phyloP scores from a whole-genome alignment of 2,888 invertebrate species.

The Rhabditoides inermis region DNA sequence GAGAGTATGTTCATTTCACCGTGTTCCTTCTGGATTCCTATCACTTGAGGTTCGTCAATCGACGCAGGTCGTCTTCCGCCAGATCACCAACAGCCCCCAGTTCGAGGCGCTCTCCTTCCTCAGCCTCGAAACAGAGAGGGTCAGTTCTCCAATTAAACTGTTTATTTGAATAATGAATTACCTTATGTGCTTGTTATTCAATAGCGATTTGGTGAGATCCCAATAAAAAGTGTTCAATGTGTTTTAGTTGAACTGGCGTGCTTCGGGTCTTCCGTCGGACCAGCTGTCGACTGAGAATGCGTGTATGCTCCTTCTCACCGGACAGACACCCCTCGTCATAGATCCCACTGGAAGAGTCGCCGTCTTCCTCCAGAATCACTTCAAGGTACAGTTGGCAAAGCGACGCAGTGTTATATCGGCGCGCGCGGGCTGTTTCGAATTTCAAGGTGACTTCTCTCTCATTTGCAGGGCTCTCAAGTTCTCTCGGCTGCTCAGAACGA shows the following conservation, averaged over 20 bases:
- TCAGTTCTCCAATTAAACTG: not conserved
- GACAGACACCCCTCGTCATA: slow-evolving; percentile 69
- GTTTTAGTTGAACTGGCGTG: slow-evolving; percentile 68
- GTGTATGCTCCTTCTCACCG: slow-evolving; percentile 65
- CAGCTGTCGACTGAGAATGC: slow-evolving; percentile 73
- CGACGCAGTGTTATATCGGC: not conserved
- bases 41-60: not conserved
- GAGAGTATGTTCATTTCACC: slow-evolving; percentile 45
- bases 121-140: slow-evolving; percentile 66
- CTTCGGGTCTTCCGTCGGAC: slow-evolving; percentile 74
- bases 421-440: not conserved
- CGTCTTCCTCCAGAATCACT: slow-evolving; percentile 54
- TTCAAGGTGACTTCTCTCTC: slow-evolving; percentile 3
- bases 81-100: no score
- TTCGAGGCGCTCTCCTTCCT: slow-evolving; percentile 42
- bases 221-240: not conserved
- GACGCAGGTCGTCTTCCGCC: slow-evolving; percentile 17
- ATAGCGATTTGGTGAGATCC: not conserved
- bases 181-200: not conserved
- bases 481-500: slow-evolving; percentile 72
- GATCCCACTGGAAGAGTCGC: slow-evolving; percentile 72
- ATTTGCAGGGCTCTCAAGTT: no score
- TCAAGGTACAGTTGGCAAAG: not conserved
- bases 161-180: not conserved
- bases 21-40: not conserved